Conservation (phyloP, 2,113 vertebrate species). For the Lagopus muta region DNA sequence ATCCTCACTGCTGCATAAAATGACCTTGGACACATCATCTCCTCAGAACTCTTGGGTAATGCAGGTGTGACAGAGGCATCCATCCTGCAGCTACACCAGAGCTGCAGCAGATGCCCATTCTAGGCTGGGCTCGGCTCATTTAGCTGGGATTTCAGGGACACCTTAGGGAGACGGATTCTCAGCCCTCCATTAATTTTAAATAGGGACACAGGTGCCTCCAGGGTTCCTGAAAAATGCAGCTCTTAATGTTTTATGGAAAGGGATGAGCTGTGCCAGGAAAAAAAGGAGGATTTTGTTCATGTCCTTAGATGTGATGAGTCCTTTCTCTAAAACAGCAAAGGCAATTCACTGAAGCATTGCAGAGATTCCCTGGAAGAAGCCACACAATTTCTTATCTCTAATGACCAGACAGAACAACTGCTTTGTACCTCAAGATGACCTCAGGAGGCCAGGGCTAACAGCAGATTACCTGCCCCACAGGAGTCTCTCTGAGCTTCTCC, state of each 20-base stretch:
- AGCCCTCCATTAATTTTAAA: background rate
- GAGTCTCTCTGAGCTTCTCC: background rate
- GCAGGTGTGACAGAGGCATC: background rate
- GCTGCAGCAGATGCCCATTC: background rate
- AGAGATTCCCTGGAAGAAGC: background rate
- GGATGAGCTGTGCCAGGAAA: background rate
- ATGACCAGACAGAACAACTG: background rate
- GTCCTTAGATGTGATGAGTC: background rate
- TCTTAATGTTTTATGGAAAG: background rate
- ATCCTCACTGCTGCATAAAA: background rate
- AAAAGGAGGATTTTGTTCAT: background rate
- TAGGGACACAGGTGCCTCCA: background rate
- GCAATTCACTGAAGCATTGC: background rate
- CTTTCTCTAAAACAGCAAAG: background rate
- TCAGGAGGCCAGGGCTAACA: background rate
- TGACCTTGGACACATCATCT: background rate
- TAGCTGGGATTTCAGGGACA: background rate
- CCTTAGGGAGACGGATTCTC: background rate
- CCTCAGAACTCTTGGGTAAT: background rate
- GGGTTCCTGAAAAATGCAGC: background rate
- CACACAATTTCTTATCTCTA: background rate
- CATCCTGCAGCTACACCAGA: rapidly evolving
- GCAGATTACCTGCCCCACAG: background rate
- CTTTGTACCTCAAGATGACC: background rate
- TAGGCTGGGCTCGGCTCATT: background rate